Evolutionary conservation across 1,140 invertebrate genomes (phyloP), one percentile per base, ranked within the genome.

Genomic region (Drosophila athabasca): DNA sequence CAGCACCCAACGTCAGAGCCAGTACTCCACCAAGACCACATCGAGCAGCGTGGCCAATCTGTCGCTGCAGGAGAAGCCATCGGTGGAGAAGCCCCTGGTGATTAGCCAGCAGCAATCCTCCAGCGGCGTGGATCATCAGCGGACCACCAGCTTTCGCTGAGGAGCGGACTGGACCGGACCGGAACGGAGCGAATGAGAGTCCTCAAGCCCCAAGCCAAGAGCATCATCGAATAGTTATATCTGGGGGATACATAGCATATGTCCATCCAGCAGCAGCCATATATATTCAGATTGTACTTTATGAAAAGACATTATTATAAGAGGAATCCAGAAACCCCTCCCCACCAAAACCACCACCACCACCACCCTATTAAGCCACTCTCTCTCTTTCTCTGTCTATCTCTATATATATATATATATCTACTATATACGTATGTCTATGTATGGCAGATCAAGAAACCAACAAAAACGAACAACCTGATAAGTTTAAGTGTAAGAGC

Each of bases 21-120:
- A 91, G 55, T 91, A 90, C 58, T 91, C 90, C 52, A 91, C 89
- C 6, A 90, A 90, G 65, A 91, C 90, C 24, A 91, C 85, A 13
- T 87, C 89, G 17, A 91, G 90, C 72, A 91, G 90, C 53, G 82
- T 91, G 43, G 89, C 82, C 29, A 90, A 90, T 64, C 62, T 90
- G n/a, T 79, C 89, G 43, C 49, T 90, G 55, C 83, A 89, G 24
- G 89, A 85, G 66, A 81, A 85, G 55, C 59, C 41, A 29, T 66
- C 79, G 6, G 67, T 45, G 26, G 90, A 90, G 35, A 90, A 87
- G 54, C 90, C 90, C 0, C 66, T 90, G 24, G 73, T 90, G 67
- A 76, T 49, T 55, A 75, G 39, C 50, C 35, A 39, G 31, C 24
- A 26, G 24, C 17, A 19, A 19, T 19, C 17, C 17, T 13, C 50